Evolutionary conservation across 2,888 invertebrate species (phyloP).

Genomic region (Alcis repandata): DNA sequence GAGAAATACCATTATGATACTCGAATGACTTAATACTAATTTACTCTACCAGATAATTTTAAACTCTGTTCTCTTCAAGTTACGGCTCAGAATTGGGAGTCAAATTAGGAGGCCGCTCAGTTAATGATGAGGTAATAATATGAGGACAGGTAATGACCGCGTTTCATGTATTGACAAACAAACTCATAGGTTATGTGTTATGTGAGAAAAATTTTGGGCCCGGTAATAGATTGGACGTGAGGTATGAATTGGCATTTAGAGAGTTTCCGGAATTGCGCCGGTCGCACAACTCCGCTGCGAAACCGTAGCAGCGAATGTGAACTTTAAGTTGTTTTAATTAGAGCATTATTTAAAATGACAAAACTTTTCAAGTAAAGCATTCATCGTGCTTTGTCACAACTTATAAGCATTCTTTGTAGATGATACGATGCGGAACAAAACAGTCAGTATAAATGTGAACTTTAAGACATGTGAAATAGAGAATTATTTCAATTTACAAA

Average conservation of each 20-base stretch:
- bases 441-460: too few relatives aligned
- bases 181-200: conserved; percentile 4
- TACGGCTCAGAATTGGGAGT: conserved; percentile 5
- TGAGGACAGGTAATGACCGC: conserved; percentile 31
- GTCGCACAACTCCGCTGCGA: not conserved
- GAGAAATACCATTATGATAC: conserved; percentile 25
- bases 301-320: too few relatives aligned
- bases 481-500: too few relatives aligned
- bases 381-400: too few relatives aligned
- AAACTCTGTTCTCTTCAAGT: not conserved
- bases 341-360: too few relatives aligned
- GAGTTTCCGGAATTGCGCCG: not conserved
- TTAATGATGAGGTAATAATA: conserved; percentile 22
- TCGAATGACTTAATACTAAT: conserved; percentile 15
- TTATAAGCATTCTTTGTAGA: too few relatives aligned
- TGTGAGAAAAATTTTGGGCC: conserved; percentile 24
- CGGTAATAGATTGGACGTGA: conserved; percentile 12
- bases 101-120: conserved; percentile 6
- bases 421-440: too few relatives aligned
- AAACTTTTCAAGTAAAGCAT: too few relatives aligned
- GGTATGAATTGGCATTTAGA: not conserved
- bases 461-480: too few relatives aligned
- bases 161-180: conserved; percentile 32
- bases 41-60: not conserved
- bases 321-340: too few relatives aligned